Conservation (phyloP, 2,888 invertebrate genomes). For the Apodemia mormo region DNA sequence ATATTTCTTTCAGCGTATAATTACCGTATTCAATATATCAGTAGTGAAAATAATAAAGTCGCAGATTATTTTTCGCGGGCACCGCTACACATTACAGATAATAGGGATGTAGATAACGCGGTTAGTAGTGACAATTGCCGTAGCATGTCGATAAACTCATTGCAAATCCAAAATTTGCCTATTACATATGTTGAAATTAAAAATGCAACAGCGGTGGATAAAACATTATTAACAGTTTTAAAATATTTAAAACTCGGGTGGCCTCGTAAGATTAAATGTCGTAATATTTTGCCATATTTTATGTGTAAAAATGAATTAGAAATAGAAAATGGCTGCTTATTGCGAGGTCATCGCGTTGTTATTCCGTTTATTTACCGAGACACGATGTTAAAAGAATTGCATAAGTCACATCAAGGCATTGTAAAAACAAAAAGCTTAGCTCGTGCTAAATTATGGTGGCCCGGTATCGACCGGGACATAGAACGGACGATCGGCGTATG, state of each 20-base stretch:
- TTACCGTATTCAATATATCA: slow-evolving; percentile 39
- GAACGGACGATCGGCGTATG: slow-evolving; percentile 31
- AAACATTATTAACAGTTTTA: slow-evolving; percentile 23
- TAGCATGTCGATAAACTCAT: slow-evolving; percentile 16
- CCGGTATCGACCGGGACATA: slow-evolving; percentile 27
- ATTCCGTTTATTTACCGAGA: slow-evolving; percentile 27
- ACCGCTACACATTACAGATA: too few species aligned
- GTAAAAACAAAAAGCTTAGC: slow-evolving; percentile 37
- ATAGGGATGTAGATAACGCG: slow-evolving; percentile 29
- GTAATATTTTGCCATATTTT: slow-evolving; percentile 29
- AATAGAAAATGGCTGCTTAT: slow-evolving; percentile 29
- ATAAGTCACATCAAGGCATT: slow-evolving; percentile 28
- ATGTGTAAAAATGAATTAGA: slow-evolving; percentile 23
- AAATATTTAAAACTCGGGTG: slow-evolving; percentile 31
- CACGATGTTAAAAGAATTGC: slow-evolving; percentile 35
- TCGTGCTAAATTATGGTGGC: not conserved
- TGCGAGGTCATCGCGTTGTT: slow-evolving; percentile 35
- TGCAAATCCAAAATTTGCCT: too few species aligned
- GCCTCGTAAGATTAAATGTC: slow-evolving; percentile 29
- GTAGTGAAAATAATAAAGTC: slow-evolving; percentile 36
- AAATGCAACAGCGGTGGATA: slow-evolving; percentile 23
- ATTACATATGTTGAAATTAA: too few species aligned
- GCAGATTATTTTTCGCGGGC: slow-evolving; percentile 18
- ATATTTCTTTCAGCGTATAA: too few species aligned
- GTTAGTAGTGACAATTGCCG: slow-evolving; percentile 29